phyloP scores from a whole-genome alignment of 1,140 invertebrate genomes.

The Drosophila hydei region DNA sequence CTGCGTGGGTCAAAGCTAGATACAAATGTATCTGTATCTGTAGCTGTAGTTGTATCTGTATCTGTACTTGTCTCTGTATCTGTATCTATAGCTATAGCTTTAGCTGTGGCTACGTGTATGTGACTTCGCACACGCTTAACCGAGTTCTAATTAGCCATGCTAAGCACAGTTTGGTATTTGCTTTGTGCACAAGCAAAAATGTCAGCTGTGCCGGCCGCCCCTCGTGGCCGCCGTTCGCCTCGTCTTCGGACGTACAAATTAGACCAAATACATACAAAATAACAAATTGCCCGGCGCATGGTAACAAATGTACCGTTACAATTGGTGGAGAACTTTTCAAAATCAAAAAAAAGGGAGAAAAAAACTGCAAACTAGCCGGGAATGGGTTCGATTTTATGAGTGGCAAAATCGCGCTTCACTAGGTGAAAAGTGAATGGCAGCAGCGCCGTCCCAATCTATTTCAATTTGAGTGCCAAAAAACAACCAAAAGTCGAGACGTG shows the following conservation, averaged over 20 bases:
- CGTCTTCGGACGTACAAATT: constrained; percentile 66
- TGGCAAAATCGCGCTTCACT: constrained; percentile 59
- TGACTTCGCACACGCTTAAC: constrained; percentile 33
- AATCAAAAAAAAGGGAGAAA: constrained; percentile 21
- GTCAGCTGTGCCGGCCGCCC: constrained; percentile 61
- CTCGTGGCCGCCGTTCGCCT: constrained; percentile 1
- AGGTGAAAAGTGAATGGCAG: constrained; percentile 77
- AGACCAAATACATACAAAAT: constrained; percentile 75
- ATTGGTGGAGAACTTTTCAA: constrained; percentile 47
- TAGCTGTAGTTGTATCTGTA: constrained; percentile 2
- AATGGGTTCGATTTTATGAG: constrained; percentile 72
- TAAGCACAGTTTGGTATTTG: constrained; percentile 77
- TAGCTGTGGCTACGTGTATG: constrained; percentile 23
- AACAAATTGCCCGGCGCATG: constrained; percentile 76
- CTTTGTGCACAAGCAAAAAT: constrained; percentile 75
- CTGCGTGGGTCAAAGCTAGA: constrained; percentile 49
- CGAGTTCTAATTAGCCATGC: constrained; percentile 77
- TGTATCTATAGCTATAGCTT: constrained; percentile 21
- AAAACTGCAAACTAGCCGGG: constrained; percentile 38
- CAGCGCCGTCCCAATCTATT: constrained; percentile 53
- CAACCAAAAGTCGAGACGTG: constrained; percentile 47
- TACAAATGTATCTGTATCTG: constrained; percentile 13
- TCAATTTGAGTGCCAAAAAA: constrained; percentile 34
- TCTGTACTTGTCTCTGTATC: not conserved
- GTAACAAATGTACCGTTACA: constrained; percentile 77